Conservation (phyloP, 1,140 invertebrate species). For the Papilio helenus region DNA sequence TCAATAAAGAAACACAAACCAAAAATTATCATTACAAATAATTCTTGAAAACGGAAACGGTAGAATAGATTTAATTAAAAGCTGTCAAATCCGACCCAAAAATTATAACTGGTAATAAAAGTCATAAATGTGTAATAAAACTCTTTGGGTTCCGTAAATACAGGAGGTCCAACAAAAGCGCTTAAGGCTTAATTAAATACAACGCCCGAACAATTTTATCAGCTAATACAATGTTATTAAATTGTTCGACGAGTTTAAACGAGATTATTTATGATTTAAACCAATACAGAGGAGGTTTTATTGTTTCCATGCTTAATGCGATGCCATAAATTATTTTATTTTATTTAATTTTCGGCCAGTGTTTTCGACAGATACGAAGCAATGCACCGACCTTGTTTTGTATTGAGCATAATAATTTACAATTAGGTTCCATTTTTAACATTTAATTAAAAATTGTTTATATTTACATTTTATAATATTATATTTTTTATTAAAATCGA, state of each 20-base stretch:
- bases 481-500: too few species aligned
- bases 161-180: slow-evolving; percentile 53
- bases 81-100: slow-evolving; percentile 30
- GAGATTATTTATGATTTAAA: slow-evolving; percentile 57
- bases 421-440: not conserved
- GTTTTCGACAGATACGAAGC: not conserved
- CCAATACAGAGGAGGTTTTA: slow-evolving; percentile 54
- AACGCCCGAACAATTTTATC: slow-evolving; percentile 54
- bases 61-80: slow-evolving; percentile 24
- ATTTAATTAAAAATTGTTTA: too few species aligned
- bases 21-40: not conserved
- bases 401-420: not conserved
- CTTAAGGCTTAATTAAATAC: slow-evolving; percentile 65
- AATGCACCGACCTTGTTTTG: not conserved
- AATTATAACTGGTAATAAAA: slow-evolving; percentile 53
- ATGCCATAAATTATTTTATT: slow-evolving; percentile 50
- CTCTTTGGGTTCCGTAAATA: slow-evolving; percentile 42
- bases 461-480: too few species aligned
- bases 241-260: slow-evolving; percentile 59
- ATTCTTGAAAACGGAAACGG: not conserved
- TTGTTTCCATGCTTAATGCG: slow-evolving; percentile 52
- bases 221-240: slow-evolving; percentile 67
- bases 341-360: slow-evolving; percentile 15
- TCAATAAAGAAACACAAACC: not conserved
- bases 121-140: slow-evolving; percentile 40